Conservation (phyloP, 1,140 invertebrate species). For the Paramacrobiotus metropolitanus region DNA sequence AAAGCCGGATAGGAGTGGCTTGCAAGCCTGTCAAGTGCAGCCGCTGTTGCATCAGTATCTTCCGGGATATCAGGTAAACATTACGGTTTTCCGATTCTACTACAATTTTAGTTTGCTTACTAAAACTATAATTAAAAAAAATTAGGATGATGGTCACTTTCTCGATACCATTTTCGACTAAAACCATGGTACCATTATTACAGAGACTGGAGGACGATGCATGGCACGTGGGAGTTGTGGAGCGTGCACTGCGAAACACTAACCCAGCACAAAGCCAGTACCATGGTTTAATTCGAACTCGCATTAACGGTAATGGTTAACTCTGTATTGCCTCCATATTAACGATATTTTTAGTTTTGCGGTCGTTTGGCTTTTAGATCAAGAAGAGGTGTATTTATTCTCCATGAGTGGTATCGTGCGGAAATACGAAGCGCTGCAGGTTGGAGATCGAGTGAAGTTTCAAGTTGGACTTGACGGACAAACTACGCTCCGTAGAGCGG, state of each 20-base stretch:
- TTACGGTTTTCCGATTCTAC: too few species aligned
- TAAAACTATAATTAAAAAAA: too few species aligned
- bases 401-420: neutral
- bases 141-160: too few species aligned
- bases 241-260: slow-evolving; percentile 2
- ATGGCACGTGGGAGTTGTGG: neutral
- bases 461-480: neutral
- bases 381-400: neutral
- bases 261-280: slow-evolving; percentile 5
- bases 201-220: neutral
- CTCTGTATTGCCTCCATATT: neutral
- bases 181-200: too few species aligned
- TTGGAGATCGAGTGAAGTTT: neutral
- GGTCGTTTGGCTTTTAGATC: neutral
- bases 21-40: slow-evolving; percentile 1
- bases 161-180: too few species aligned
- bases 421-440: neutral
- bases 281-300: neutral
- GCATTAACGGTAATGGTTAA: neutral
- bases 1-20: neutral
- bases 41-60: slow-evolving; percentile 1
- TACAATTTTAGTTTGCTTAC: too few species aligned
- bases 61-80: neutral
- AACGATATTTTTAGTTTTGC: neutral
- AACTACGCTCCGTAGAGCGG: neutral